Evolutionary conservation across 2,888 invertebrate species (phyloP), one percentile per base, ranked within the genome.

Genomic region (Conus canariensis): DNA sequence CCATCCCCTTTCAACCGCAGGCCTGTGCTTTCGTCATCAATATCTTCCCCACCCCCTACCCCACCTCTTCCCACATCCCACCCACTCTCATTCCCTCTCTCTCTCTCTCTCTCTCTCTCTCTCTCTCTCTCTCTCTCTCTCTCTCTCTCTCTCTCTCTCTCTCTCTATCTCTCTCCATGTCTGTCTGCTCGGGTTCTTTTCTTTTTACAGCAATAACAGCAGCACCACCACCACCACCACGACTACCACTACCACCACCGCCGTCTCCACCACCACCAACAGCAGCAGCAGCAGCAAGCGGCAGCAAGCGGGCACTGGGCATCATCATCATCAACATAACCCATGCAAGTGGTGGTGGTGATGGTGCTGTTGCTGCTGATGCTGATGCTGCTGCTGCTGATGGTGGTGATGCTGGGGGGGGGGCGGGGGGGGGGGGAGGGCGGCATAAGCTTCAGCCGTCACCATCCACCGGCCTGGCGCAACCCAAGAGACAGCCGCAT

Each of bases 281-380:
- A 45, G 45, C 45, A 45, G 45, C 45, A 4, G 45, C 45, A 45
- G 45, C 45, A 4, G 45, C 45, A 45, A 45, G 45, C 45, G 45
- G 45, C 45, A 45, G 45, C 45, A 45, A 45, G 45, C 30, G 30
- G 45, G 45, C 45, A 45, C 45, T 45, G 45, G 45, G 45, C 45
- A 45, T 45, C 87, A 87, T 25, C 67, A 25, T 67, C 88, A 88
- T 74, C 88, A 88, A 25, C 88, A 88, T 88, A 58, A 88, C 56
- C 56, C 30, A 88, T 74, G 74, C n/a, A n/a, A 19, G 70, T 88
- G 70, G 45, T 74, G 70, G 25, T 74, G 70, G 70, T 74, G 58
- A 59, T 45, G 45, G 45, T 45, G 45, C 45, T 45, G 45, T 45
- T 45, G 45, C 4, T 45, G 45, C 45, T 45, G 45, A 2, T 45